phyloP scores from a whole-genome alignment of 2,888 invertebrate genomes.

The Disparrhopalites patrizii region DNA sequence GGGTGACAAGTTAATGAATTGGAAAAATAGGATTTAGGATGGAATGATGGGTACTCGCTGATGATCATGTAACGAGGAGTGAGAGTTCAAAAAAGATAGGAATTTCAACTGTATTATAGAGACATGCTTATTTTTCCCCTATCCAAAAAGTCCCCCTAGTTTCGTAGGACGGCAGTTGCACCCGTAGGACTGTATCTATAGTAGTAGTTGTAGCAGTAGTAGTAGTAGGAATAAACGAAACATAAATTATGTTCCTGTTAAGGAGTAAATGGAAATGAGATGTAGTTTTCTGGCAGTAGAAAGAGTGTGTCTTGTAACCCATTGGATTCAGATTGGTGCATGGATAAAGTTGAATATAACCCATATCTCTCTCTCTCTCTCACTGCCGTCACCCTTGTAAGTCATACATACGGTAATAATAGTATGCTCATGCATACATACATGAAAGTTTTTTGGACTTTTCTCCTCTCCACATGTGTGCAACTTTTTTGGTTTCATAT shows the following conservation, averaged over 20 bases:
- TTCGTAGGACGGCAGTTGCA: neutral
- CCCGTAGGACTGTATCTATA: neutral
- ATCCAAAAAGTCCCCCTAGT: neutral
- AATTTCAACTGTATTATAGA: neutral
- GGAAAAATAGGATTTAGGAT: constrained; percentile 45
- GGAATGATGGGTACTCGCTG: constrained; percentile 36
- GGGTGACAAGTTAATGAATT: constrained; percentile 49
- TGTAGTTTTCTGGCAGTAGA: constrained; percentile 20
- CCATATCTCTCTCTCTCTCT: no score
- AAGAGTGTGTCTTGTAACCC: neutral
- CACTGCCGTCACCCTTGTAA: no score
- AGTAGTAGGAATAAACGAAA: constrained; percentile 44
- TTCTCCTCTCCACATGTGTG: no score
- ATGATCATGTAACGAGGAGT: constrained; percentile 39
- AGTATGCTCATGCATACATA: no score
- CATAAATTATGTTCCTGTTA: constrained; percentile 34
- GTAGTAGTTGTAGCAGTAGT: no score
- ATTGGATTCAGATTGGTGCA: neutral
- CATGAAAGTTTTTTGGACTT: no score
- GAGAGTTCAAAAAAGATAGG: constrained; percentile 22
- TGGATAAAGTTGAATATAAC: no score
- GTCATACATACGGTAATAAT: no score
- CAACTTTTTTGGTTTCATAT: no score
- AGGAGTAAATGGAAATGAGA: constrained; percentile 42
- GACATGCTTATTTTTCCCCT: no score